Evolutionary conservation across 2,113 vertebrate species (phyloP).

Genomic region (Chaetodon trifascialis): DNA sequence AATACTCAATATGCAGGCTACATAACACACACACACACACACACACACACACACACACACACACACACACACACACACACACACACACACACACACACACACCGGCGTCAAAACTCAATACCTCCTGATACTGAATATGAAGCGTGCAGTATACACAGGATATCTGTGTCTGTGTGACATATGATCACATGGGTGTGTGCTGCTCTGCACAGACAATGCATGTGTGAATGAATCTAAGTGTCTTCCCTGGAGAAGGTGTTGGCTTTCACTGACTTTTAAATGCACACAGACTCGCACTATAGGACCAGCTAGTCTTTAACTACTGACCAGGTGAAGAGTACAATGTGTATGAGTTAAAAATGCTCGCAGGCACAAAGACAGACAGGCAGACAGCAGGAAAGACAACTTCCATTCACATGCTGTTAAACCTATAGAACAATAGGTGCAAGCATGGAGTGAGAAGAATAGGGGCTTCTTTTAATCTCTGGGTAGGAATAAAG

Average conservation of each 20-base stretch:
- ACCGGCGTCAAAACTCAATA: conserved; percentile 34
- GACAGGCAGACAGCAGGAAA: conserved; percentile 67
- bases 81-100: conserved; percentile 6
- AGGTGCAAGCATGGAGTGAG: conserved; percentile 24
- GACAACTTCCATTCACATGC: conserved; percentile 69
- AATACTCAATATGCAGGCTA: conserved; percentile 22
- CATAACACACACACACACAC: conserved; percentile 19
- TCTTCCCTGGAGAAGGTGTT: conserved; percentile 74
- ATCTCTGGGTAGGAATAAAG: conserved; percentile 29
- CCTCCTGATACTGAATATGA: conserved; percentile 20
- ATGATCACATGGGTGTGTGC: conserved; percentile 80
- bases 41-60: conserved; percentile 3
- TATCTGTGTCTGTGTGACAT: conserved; percentile 64
- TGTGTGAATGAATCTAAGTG: conserved; percentile 69
- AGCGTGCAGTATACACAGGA: conserved; percentile 26
- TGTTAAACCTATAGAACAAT: conserved; percentile 65
- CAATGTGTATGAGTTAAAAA: conserved; percentile 59
- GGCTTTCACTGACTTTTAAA: conserved; percentile 77
- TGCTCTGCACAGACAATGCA: conserved; percentile 66
- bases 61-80: conserved; percentile 23
- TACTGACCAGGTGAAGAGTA: conserved; percentile 50
- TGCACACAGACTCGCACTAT: conserved; percentile 40
- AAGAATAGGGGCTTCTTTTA: conserved; percentile 40
- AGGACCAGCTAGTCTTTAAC: conserved; percentile 54
- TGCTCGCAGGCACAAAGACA: conserved; percentile 73